Evolutionary conservation across 1,140 invertebrate genomes (phyloP), one percentile per base, ranked within the genome.

Genomic region (Octopus bimaculoides): DNA sequence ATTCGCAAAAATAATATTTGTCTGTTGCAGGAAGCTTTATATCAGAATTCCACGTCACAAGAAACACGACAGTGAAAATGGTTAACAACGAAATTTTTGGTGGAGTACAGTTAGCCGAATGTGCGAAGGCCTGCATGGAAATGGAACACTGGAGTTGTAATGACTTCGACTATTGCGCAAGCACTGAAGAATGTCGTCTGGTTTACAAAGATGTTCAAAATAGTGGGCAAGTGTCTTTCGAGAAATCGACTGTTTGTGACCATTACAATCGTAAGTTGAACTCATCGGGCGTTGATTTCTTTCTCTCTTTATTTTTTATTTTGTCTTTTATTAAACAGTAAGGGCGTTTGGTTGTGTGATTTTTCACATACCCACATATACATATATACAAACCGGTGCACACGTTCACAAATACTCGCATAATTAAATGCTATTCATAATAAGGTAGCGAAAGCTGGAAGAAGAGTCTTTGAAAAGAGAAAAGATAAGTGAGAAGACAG

Each of bases 241-340:
- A 86, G 71, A 10, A 79, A 20, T 84, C 78, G 71, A 81, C 84
- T 5, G 86, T 78, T 73, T 87, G 86, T 80, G 83, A 84, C 79
- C 56, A 86, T 3, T 87, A 86, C 77, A 81, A 79, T 9, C 82
- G 86, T 87, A 83, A 84, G 83, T 85, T 5, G n/a, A n/a, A n/a
- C n/a, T n/a, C n/a, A n/a, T n/a, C n/a, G n/a, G n/a, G n/a, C n/a
- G n/a, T n/a, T n/a, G n/a, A n/a, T n/a, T n/a, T n/a, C n/a, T n/a
- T n/a, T n/a, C n/a, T n/a, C n/a, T n/a, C n/a, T n/a, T n/a, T n/a
- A n/a, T n/a, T n/a, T n/a, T n/a, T n/a, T n/a, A n/a, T n/a, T n/a
- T n/a, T n/a, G n/a, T n/a, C n/a, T n/a, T n/a, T n/a, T n/a, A n/a
- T n/a, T n/a, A n/a, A n/a, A n/a, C n/a, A n/a, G n/a, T n/a, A n/a